Percentiles rank a stretch among this genome's conserved stretches.
Evolutionary conservation across 2,797 vertebrate genomes (phyloP).

Genomic region (Falco concolor): DNA sequence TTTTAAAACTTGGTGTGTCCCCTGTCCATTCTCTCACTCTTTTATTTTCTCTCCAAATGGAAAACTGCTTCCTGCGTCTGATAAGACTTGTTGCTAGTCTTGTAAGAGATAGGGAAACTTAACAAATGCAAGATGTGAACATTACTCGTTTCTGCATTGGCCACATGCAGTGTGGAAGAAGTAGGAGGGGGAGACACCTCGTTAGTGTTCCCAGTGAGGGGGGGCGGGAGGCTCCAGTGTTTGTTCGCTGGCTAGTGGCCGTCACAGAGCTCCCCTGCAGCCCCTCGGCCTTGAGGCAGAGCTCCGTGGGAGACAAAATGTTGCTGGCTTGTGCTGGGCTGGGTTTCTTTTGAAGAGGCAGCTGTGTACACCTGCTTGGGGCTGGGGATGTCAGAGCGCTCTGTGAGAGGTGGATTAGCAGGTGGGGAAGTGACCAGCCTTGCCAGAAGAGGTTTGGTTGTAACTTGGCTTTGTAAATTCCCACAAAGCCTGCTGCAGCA

Average conservation of each 20-base stretch:
- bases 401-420: not conserved
- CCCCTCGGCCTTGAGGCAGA: not conserved
- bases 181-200: not conserved
- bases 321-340: not conserved
- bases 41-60: not conserved
- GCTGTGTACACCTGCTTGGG: not conserved
- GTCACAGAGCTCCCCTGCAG: not conserved
- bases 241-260: not conserved
- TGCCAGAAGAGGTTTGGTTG: not conserved
- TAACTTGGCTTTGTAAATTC: not conserved
- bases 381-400: not conserved
- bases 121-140: not conserved
- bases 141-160: not conserved
- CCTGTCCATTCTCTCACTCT: not conserved
- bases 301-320: not conserved
- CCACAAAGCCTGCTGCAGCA: not conserved
- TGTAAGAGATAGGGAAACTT: not conserved
- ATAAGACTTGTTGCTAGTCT: not conserved
- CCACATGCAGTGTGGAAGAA: rapidly evolving
- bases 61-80: not conserved
- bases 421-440: not conserved
- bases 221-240: not conserved
- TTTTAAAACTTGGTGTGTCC: not conserved
- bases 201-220: not conserved
- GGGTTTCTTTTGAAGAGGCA: not conserved